phyloP scores from a whole-genome alignment of 2,888 invertebrate species.

The Hydropsyche betteni region DNA sequence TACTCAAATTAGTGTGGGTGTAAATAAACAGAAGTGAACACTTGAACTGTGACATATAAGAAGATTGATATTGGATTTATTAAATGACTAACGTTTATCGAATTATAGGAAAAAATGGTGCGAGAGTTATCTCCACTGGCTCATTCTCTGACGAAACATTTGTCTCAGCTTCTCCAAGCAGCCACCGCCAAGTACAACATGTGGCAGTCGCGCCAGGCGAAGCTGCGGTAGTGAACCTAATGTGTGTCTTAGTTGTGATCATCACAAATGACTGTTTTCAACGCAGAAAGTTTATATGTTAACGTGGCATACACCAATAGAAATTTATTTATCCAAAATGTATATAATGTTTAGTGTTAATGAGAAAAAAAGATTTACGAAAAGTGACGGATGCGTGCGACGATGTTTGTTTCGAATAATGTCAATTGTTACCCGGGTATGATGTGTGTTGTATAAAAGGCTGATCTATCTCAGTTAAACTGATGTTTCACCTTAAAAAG shows the following conservation, averaged over 20 bases:
- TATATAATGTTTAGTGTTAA: conserved; percentile 9
- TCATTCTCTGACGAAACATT: conserved; percentile 82
- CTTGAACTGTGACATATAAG: too few relatives aligned
- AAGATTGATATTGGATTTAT: too few relatives aligned
- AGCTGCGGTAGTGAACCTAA: conserved; percentile 62
- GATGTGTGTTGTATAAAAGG: conserved; percentile 39
- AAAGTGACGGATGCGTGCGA: not conserved
- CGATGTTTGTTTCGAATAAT: conserved; percentile 28
- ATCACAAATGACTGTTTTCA: not conserved
- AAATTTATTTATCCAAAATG: conserved; percentile 9
- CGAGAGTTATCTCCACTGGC: conserved; percentile 83
- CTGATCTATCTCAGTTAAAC: conserved; percentile 47
- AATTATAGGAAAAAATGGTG: conserved; percentile 78
- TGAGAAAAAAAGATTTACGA: conserved; percentile 8
- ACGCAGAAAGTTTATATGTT: not conserved
- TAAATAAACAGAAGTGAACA: too few relatives aligned
- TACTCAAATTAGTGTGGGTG: too few relatives aligned
- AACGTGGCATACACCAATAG: conserved; percentile 17
- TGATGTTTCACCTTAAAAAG: conserved; percentile 25
- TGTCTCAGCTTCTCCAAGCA: conserved; percentile 86
- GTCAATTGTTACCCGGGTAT: conserved; percentile 36
- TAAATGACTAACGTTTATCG: not conserved
- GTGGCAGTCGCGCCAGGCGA: conserved; percentile 80
- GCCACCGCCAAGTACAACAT: conserved; percentile 86
- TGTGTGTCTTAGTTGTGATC: not conserved